phyloP scores from a whole-genome alignment of 2,888 invertebrate genomes.

The Perithous albicinctus region DNA sequence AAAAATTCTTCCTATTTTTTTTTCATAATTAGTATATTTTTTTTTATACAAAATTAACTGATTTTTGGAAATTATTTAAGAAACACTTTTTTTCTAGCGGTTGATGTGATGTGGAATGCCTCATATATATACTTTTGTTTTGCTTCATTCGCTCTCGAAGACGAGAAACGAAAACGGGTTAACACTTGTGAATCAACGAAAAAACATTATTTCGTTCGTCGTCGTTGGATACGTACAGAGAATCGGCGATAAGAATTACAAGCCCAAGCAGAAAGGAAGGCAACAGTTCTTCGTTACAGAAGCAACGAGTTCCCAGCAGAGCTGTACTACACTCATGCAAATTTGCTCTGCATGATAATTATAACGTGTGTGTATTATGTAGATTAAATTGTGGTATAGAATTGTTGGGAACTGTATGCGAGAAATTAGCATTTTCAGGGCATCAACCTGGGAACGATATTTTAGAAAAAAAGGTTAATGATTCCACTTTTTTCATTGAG shows the following conservation, averaged over 20 bases:
- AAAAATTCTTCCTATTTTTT: too few species aligned
- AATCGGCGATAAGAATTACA: slow-evolving; percentile 45
- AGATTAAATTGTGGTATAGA: slow-evolving; percentile 46
- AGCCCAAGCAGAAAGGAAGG: not conserved
- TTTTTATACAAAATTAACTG: too few species aligned
- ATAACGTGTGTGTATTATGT: slow-evolving; percentile 45
- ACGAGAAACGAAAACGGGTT: slow-evolving; percentile 13
- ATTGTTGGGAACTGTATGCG: slow-evolving; percentile 27
- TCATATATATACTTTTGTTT: not conserved
- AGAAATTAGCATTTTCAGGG: slow-evolving; percentile 28
- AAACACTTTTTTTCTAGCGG: too few species aligned
- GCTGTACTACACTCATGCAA: slow-evolving; percentile 36
- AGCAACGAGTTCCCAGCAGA: slow-evolving; percentile 32
- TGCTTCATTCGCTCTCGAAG: not conserved
- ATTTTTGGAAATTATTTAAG: too few species aligned
- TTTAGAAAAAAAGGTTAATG: not conserved
- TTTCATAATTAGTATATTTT: too few species aligned
- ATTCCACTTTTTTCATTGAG: not conserved
- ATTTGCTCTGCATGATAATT: slow-evolving; percentile 45
- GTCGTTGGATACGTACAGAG: slow-evolving; percentile 20
- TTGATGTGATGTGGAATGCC: too few species aligned
- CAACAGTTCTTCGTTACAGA: not conserved
- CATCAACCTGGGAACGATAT: slow-evolving; percentile 36
- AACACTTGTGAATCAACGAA: slow-evolving; percentile 28
- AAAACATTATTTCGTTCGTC: slow-evolving; percentile 22